Base-by-base conservation (phyloP, 2,113 vertebrate species). In the Parotia lawesii region DNA sequence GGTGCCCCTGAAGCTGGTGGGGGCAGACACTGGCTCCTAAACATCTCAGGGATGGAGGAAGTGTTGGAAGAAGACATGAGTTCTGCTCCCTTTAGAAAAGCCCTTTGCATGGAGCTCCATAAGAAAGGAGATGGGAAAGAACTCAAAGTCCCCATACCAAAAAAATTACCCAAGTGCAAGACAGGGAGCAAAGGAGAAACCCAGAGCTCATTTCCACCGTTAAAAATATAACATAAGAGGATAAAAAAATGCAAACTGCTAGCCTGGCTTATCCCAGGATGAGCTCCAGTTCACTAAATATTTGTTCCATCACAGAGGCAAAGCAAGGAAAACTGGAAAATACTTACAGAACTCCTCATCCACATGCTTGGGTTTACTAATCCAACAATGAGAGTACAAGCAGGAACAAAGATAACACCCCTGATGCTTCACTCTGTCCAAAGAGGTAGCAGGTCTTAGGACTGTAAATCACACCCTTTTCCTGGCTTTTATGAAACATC, bases 171-270 rank as follows among this genome's bases (percentile, higher is more conserved):
- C 56, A 67, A 1, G 0, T 42, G 45, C 53, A 38, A 29, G 7
- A 21, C 18, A 65, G 13, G 25, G 20, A 74, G 48, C 22, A 75
- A 77, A 65, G 65, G 20, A 85, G 53, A 80, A 92, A 60, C 17
- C 13, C 50, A 72, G 19, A 85, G 38, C 19, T 50, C 47, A 33
- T 79, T 93, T 86, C 74, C 24, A 53, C 37, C 0, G 0, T 79
- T 70, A 94, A 61, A 89, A 85, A 85, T 47, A 38, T 33, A 80
- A 62, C 8, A 4, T 76, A 83, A 75, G 72, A 81, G 18, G 61
- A 88, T 77, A 40, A 75, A 71, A 87, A 85, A 25, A 56, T 44
- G 70, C 16, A 73, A 94, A 87, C 62, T 50, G 45, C 61, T 78
- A 54, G 47, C 29, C 5, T 15, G 38, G 50, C 19, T 94, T 89